A percentile compares a stretch with the other conserved stretches of the same genome.
These are phyloP conservation scores for Mylabris sibirica DNA, from an alignment of 2,888 invertebrate genomes.

Conservation along the genomic window DNA sequence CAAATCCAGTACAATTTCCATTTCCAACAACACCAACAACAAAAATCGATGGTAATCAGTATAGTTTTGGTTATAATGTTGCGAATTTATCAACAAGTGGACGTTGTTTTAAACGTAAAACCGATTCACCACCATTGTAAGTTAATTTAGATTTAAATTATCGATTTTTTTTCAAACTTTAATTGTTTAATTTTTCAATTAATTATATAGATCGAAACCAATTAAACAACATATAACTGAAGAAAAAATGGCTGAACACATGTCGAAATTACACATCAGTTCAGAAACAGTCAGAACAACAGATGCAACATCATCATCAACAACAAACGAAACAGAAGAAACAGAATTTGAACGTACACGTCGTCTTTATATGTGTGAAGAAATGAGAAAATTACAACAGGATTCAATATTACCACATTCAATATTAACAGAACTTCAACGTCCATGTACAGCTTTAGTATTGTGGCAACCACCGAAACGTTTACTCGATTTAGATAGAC, in stretches of 20 bases:
- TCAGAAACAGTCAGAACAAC: conserved; percentile 53
- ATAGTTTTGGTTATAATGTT: conserved; percentile 31
- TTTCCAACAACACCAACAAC: conserved; percentile 31
- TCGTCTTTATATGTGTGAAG: conserved; percentile 71
- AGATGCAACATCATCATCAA: conserved; percentile 41
- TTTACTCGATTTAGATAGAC: conserved; percentile 46
- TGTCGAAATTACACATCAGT: conserved; percentile 77
- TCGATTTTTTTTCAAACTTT: neutral
- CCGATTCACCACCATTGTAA: conserved; percentile 57
- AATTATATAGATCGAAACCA: conserved; percentile 56
- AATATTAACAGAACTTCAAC: conserved; percentile 70
- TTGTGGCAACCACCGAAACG: conserved; percentile 77
- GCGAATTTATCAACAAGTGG: conserved; percentile 17
- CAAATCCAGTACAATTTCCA: conserved; percentile 48
- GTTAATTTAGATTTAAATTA: conserved; percentile 33
- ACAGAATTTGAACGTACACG: conserved; percentile 53
- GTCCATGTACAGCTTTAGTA: conserved; percentile 81
- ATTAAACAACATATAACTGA: conserved; percentile 82
- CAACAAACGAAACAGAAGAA: conserved; percentile 38
- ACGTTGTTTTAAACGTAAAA: conserved; percentile 55
- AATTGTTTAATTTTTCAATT: too few species aligned
- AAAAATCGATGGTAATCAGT: conserved; percentile 23
- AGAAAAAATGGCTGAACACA: conserved; percentile 84
- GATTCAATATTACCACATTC: conserved; percentile 74
- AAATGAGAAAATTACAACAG: conserved; percentile 71